These are phyloP conservation scores for Hypercompe scribonia DNA, from an alignment of 2,888 invertebrate species.

Conservation along the genomic window DNA sequence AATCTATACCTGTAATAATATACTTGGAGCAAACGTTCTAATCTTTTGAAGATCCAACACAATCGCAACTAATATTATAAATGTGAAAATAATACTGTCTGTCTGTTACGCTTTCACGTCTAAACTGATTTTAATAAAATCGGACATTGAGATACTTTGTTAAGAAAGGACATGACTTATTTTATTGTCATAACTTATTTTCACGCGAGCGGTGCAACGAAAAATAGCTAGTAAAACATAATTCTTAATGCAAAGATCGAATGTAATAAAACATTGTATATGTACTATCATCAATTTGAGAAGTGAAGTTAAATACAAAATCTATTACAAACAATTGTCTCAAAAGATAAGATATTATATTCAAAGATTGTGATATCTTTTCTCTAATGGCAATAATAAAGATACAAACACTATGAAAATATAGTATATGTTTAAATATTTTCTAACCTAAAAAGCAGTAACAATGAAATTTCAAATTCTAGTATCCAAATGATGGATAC, in stretches of 20 bases:
- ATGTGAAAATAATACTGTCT: too few relatives aligned
- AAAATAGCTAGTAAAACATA: too few relatives aligned
- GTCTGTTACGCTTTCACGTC: too few relatives aligned
- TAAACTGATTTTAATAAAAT: too few relatives aligned
- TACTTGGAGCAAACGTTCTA: too few relatives aligned
- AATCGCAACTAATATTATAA: neutral
- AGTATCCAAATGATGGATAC: conserved; percentile 4
- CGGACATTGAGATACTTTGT: too few relatives aligned
- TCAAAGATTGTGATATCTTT: conserved; percentile 28
- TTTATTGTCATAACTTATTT: neutral
- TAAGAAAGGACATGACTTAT: too few relatives aligned
- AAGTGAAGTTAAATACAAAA: conserved; percentile 29
- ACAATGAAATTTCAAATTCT: neutral
- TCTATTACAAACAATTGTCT: conserved; percentile 31
- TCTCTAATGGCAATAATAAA: conserved; percentile 22
- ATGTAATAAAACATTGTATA: neutral
- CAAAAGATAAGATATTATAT: conserved; percentile 36
- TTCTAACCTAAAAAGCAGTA: neutral
- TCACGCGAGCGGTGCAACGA: too few relatives aligned
- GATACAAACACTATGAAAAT: conserved; percentile 6
- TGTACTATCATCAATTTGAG: conserved; percentile 34
- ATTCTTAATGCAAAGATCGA: neutral
- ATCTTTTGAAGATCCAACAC: neutral
- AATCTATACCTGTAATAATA: too few relatives aligned
- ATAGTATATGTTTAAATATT: neutral